A percentile compares a stretch with the other conserved stretches of the same genome.
phyloP scores from a whole-genome alignment of 1,140 invertebrate species.

The Bombus picipes region DNA sequence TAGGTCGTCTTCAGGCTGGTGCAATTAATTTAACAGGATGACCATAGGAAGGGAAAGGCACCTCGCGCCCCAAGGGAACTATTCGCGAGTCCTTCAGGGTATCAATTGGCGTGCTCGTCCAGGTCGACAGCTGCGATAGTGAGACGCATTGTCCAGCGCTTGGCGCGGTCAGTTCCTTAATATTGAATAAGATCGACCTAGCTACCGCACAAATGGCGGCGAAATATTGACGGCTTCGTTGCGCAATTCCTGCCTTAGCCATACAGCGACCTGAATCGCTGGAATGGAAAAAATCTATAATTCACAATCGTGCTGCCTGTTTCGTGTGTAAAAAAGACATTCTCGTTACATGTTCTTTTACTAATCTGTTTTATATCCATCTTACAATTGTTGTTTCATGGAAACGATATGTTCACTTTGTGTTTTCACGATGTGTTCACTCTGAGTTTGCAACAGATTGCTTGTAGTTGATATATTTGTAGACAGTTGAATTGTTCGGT shows the following conservation, averaged over 20 bases:
- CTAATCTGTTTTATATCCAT: too few relatives aligned
- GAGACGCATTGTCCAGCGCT: conserved; percentile 69
- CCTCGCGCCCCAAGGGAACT: conserved; percentile 61
- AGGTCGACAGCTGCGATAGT: conserved; percentile 70
- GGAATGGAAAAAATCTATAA: neutral
- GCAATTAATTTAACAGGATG: conserved; percentile 63
- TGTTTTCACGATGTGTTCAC: too few relatives aligned
- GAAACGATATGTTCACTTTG: too few relatives aligned
- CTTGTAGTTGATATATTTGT: too few relatives aligned
- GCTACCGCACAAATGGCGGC: conserved; percentile 36
- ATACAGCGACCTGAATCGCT: neutral
- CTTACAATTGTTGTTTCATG: too few relatives aligned
- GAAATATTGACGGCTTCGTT: conserved; percentile 62
- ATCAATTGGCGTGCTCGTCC: conserved; percentile 75
- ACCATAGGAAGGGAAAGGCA: conserved; percentile 37
- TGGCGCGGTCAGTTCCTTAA: conserved; percentile 63
- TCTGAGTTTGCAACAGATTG: too few relatives aligned
- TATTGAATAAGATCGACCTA: conserved; percentile 69
- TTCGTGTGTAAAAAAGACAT: neutral
- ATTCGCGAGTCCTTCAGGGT: conserved; percentile 71
- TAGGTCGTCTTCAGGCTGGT: conserved; percentile 27
- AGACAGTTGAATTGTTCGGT: too few relatives aligned
- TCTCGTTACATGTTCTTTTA: too few relatives aligned
- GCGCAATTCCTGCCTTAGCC: conserved; percentile 39
- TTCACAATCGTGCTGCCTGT: neutral